Evolutionary conservation across 1,140 invertebrate species (phyloP).

Genomic region (Varroa destructor): DNA sequence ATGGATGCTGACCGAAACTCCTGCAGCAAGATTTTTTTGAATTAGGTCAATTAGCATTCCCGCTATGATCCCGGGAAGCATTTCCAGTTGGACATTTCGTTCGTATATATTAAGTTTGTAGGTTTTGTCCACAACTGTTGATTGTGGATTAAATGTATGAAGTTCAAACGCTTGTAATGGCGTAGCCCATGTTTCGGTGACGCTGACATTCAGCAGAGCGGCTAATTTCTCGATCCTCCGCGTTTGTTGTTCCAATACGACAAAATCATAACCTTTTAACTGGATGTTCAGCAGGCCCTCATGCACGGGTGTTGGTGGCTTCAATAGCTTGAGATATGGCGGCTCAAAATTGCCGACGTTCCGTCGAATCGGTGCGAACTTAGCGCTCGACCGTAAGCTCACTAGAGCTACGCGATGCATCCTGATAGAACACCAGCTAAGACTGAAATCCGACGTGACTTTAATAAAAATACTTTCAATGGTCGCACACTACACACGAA

Average conservation of each 20-base stretch:
- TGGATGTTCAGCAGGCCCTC: slow-evolving; percentile 12
- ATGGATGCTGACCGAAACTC: background rate
- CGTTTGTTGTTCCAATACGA: background rate
- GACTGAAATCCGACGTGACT: too few relatives aligned
- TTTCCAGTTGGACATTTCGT: background rate
- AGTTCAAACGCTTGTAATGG: background rate
- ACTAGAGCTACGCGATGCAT: too few relatives aligned
- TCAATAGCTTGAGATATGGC: slow-evolving; percentile 1
- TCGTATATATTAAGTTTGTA: slow-evolving; percentile 7
- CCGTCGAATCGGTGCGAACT: background rate
- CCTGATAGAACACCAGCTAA: too few relatives aligned
- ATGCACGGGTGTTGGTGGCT: slow-evolving; percentile 6
- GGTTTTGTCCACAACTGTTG: background rate
- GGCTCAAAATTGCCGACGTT: background rate
- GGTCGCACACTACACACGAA: too few relatives aligned
- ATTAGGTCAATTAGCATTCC: slow-evolving; percentile 1
- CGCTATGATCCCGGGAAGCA: background rate
- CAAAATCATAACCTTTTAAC: slow-evolving; percentile 12
- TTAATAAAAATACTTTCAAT: too few relatives aligned
- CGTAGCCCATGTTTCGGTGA: slow-evolving; percentile 1
- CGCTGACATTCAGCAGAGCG: background rate
- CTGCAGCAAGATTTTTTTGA: slow-evolving; percentile 17
- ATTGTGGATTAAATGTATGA: slow-evolving; percentile 5
- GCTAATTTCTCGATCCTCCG: background rate
- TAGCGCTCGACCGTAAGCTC: too few relatives aligned